A percentile compares a stretch with the other conserved stretches of the same genome.
Conservation (phyloP, 2,797 vertebrate species). For the Salmo trutta region DNA sequence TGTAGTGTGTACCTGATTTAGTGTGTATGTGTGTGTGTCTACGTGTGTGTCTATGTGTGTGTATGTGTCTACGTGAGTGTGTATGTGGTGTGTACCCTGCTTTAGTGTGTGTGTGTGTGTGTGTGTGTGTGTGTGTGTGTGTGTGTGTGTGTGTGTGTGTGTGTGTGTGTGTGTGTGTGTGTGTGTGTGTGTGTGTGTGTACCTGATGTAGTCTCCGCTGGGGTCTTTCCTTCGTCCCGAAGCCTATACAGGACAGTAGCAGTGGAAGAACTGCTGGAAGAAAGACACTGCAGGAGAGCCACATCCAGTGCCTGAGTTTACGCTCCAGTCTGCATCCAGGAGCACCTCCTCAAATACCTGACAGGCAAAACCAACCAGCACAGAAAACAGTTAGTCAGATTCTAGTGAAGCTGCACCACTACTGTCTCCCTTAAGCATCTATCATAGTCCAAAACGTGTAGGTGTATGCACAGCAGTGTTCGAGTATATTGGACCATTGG, state of each 20-base stretch:
- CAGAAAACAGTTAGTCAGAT: background rate
- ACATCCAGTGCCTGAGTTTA: constrained; percentile 98
- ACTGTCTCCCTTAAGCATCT: background rate
- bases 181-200: background rate
- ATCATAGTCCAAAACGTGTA: too few relatives aligned
- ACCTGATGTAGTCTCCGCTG: constrained; percentile 83
- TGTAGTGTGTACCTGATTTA: too few relatives aligned
- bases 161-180: too few relatives aligned
- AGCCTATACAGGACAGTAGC: constrained; percentile 96
- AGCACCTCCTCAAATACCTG: constrained; percentile 95
- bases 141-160: too few relatives aligned
- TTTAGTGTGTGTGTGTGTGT: too few relatives aligned
- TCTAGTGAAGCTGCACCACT: background rate
- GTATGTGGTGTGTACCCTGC: constrained; percentile 1
- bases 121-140: too few relatives aligned
- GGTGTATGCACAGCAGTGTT: too few relatives aligned
- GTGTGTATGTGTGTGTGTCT: too few relatives aligned
- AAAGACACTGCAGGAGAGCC: constrained; percentile 97
- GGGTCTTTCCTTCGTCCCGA: constrained; percentile 92
- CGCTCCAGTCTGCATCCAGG: constrained; percentile 93
- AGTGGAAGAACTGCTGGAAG: constrained; percentile 99
- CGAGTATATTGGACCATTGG: too few relatives aligned
- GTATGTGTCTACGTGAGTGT: background rate
- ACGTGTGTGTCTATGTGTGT: too few relatives aligned
- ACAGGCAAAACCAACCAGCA: background rate